Evolutionary conservation across 2,797 vertebrate species (phyloP).

Genomic region (Sparidentex hasta): DNA sequence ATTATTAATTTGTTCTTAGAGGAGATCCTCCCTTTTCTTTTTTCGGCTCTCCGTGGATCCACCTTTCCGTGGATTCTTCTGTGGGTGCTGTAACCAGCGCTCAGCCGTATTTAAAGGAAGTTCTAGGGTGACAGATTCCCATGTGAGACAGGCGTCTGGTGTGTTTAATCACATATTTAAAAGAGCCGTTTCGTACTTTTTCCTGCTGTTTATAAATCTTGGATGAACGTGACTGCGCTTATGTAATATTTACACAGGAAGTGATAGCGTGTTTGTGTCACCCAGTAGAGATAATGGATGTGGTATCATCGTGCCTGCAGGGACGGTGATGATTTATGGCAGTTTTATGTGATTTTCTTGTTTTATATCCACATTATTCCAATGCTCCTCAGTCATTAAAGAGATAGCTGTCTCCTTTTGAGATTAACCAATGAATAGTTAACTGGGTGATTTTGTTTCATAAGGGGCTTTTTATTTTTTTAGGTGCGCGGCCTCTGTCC

Average conservation of each 20-base stretch:
- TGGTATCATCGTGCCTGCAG: not conserved
- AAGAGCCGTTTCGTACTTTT: not conserved
- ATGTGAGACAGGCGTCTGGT: not conserved
- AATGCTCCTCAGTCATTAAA: not conserved
- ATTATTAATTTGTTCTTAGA: slow-evolving; percentile 73
- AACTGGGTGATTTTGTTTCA: not conserved
- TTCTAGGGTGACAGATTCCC: slow-evolving; percentile 28
- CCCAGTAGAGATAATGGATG: not conserved
- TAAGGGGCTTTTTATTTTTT: not conserved
- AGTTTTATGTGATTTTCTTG: not conserved
- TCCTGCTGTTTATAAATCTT: not conserved
- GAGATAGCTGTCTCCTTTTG: not conserved
- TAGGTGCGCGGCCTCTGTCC: not conserved
- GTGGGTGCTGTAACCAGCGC: slow-evolving; percentile 12
- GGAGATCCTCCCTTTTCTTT: slow-evolving; percentile 50
- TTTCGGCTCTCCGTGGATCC: slow-evolving; percentile 29
- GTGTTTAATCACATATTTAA: slow-evolving; percentile 4
- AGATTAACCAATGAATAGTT: not conserved
- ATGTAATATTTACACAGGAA: not conserved
- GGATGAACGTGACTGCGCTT: not conserved
- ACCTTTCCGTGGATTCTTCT: slow-evolving; percentile 29
- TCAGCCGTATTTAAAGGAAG: slow-evolving; percentile 29
- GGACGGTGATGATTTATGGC: not conserved
- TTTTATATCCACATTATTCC: too few relatives aligned
- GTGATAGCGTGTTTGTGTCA: not conserved